Percentiles rank a stretch among this genome's conserved stretches.
These are phyloP conservation scores for Nineta flava DNA, from an alignment of 2,888 invertebrate genomes.

Conservation along the genomic window DNA sequence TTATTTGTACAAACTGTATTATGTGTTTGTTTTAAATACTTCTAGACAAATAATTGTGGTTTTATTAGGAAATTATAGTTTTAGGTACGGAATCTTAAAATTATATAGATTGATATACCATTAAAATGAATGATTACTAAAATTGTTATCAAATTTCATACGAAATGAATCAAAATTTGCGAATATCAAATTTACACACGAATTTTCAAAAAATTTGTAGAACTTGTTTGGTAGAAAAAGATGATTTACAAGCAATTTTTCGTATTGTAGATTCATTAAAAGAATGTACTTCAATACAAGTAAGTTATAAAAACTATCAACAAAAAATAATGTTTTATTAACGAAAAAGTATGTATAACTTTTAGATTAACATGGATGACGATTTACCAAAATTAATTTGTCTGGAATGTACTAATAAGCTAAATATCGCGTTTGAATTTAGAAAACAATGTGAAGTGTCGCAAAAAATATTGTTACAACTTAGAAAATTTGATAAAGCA, in stretches of 20 bases:
- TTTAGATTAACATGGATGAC: slow-evolving; percentile 17
- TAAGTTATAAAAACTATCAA: slow-evolving; percentile 11
- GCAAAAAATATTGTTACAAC: slow-evolving; percentile 13
- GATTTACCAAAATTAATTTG: slow-evolving; percentile 19
- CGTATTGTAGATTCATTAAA: slow-evolving; percentile 20
- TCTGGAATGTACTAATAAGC: slow-evolving; percentile 17
- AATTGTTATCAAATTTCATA: too few relatives aligned
- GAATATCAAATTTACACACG: background rate
- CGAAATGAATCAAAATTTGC: too few relatives aligned
- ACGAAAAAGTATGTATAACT: slow-evolving; percentile 1
- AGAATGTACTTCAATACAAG: slow-evolving; percentile 19
- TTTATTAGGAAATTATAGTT: too few relatives aligned
- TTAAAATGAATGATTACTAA: too few relatives aligned
- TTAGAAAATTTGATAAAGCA: background rate
- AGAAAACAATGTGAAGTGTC: slow-evolving; percentile 20
- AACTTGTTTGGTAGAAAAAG: slow-evolving; percentile 28
- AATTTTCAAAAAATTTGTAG: slow-evolving; percentile 27
- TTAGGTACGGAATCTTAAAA: too few relatives aligned
- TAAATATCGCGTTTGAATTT: slow-evolving; percentile 17
- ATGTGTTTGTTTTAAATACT: too few relatives aligned
- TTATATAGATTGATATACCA: too few relatives aligned
- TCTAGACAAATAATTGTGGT: too few relatives aligned
- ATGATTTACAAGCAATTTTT: slow-evolving; percentile 24
- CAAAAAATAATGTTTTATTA: too few relatives aligned
- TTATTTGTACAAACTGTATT: too few relatives aligned